Evolutionary conservation across 2,113 vertebrate species (phyloP), one percentile per base, ranked within the genome.

Genomic region (Vidua chalybeata): DNA sequence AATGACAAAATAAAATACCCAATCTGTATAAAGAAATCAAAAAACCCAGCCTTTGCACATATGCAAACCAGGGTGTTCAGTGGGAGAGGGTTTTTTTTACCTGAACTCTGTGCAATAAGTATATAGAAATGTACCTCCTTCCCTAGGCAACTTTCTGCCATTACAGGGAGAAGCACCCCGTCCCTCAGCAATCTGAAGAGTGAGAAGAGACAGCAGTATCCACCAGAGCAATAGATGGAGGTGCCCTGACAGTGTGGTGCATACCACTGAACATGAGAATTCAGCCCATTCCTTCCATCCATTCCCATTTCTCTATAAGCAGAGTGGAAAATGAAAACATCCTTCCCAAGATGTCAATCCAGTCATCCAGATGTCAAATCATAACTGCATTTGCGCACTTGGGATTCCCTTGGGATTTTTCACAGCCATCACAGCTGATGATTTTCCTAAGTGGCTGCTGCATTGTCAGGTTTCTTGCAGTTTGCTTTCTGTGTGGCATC

Each of bases 361-460:
- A 87, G 58, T 56, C 37, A 35, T 49, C 52, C 41, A 90, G 72
- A 74, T 96, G 82, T 81, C 87, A 96, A 85, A 93, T 84, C 35
- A 71, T 41, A 90, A 67, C 79, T 37, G 75, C 64, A 85, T 71
- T 86, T 93, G 55, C 1, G 2, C 61, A 81, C 35, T 19, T 74
- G 51, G 46, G 59, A 73, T 82, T 82, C 94, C 71, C 71, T 71
- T 61, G 79, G 72, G 90, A 92, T 51, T 86, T 91, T 74, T 93
- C 63, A 88, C 63, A 91, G 63, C 24, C 13, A 2, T 68, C 84
- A 52, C 51, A 73, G 82, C 35, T 67, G 68, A 90, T 56, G 52
- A 81, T 92, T 92, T 66, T 64, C 41, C 64, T 51, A 35, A 90
- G 61, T 6, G 61, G 46, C 43, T 95, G 79, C 68, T 88, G 90